Evolutionary conservation across 2,888 invertebrate species (phyloP).

Genomic region (Drosophila setosimentum): DNA sequence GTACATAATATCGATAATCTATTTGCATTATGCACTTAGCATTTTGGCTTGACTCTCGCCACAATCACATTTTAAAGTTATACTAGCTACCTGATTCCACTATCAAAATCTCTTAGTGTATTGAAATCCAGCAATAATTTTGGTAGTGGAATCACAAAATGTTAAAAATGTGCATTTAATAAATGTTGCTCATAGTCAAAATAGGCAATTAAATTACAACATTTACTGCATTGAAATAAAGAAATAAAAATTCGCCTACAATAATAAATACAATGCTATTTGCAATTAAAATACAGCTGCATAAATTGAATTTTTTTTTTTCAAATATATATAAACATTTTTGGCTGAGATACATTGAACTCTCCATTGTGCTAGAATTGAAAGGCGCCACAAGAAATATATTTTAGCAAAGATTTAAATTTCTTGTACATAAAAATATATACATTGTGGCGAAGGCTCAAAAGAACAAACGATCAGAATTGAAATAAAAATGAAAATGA

Average conservation of each 20-base stretch:
- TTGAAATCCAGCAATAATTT: background rate
- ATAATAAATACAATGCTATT: background rate
- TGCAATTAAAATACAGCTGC: conserved; percentile 16
- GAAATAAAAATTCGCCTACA: background rate
- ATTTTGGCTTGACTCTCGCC: background rate
- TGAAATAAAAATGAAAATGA: conserved; percentile 70
- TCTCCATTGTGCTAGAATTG: conserved; percentile 27
- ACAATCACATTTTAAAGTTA: background rate
- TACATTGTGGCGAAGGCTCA: conserved; percentile 33
- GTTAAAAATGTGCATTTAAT: background rate
- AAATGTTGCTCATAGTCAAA: background rate
- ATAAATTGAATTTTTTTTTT: background rate
- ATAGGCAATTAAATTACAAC: background rate
- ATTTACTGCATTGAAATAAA: background rate
- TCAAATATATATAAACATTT: conserved; percentile 2
- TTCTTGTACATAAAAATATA: conserved; percentile 18
- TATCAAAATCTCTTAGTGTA: background rate
- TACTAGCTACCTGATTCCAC: background rate
- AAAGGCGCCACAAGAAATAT: conserved; percentile 58
- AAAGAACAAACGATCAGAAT: conserved; percentile 57
- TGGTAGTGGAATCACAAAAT: fast-evolving
- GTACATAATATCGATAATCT: conserved; percentile 1
- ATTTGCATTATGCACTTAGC: background rate
- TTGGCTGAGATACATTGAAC: conserved; percentile 22
- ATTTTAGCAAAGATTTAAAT: conserved; percentile 44